phyloP scores from a whole-genome alignment of 2,797 vertebrate genomes.

The Peromyscus attwateri region DNA sequence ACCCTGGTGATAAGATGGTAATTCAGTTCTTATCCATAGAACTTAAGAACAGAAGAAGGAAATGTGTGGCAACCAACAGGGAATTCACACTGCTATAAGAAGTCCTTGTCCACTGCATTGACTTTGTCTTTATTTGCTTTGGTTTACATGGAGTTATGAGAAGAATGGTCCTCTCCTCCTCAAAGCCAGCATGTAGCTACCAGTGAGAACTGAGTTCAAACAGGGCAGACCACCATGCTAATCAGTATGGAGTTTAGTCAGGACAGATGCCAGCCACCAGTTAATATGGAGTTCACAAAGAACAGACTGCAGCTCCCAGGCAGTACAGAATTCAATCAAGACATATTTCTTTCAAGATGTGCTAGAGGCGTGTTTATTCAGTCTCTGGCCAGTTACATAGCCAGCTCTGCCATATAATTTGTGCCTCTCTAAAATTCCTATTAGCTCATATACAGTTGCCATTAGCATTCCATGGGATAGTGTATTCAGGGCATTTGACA shows the following conservation, averaged over 20 bases:
- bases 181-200: neutral
- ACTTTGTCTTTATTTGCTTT: neutral
- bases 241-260: neutral
- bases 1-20: too few species aligned
- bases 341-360: neutral
- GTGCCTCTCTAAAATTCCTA: neutral
- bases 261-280: neutral
- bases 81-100: neutral
- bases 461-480: neutral
- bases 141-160: neutral
- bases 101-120: neutral
- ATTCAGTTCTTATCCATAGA: too few species aligned
- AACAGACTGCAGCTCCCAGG: neutral
- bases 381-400: neutral
- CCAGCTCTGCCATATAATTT: neutral
- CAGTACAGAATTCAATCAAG: neutral
- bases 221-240: neutral
- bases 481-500: neutral
- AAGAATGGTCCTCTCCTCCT: neutral
- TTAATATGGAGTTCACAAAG: neutral
- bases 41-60: neutral
- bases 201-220: too few species aligned
- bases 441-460: neutral
- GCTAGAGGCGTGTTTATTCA: neutral
- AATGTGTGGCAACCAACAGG: accelerated